Evolutionary conservation across 2,113 vertebrate genomes (phyloP).

Genomic region (Protomyctophum bolini): DNA sequence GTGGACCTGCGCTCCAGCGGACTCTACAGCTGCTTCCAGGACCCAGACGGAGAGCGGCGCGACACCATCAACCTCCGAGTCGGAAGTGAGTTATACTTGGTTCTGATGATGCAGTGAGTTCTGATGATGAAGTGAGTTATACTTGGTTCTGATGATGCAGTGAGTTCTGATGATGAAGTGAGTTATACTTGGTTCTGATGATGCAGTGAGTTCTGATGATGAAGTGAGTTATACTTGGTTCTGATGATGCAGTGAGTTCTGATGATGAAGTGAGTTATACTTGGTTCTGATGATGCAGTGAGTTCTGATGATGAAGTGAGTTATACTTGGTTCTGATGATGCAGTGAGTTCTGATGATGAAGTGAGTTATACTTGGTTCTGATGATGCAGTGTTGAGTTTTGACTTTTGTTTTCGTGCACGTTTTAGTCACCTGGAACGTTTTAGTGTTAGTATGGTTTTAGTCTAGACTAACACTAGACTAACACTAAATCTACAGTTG

Average conservation of each 20-base stretch:
- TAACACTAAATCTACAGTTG: too few species aligned
- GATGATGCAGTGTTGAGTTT: not conserved
- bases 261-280: slow-evolving; percentile 89
- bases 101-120: too few species aligned
- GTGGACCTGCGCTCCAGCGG: slow-evolving; percentile 86
- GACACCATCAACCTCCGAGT: slow-evolving; percentile 89
- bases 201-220: too few species aligned
- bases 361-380: slow-evolving; percentile 81
- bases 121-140: slow-evolving; percentile 92
- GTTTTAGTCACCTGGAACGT: too few species aligned
- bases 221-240: slow-evolving; percentile 83
- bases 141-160: too few species aligned
- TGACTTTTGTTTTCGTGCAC: not conserved
- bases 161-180: too few species aligned
- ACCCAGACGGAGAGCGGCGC: slow-evolving; percentile 87
- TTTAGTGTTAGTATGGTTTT: too few species aligned
- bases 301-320: too few species aligned
- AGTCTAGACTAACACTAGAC: too few species aligned
- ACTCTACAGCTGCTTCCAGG: slow-evolving; percentile 94
- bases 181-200: slow-evolving; percentile 77
- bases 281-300: too few species aligned
- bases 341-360: too few species aligned
- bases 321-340: slow-evolving; percentile 55
- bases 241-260: too few species aligned
- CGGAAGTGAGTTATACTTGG: slow-evolving; percentile 86